These are phyloP conservation scores for Synergus itoensis DNA, from an alignment of 2,888 invertebrate genomes.

Conservation along the genomic window DNA sequence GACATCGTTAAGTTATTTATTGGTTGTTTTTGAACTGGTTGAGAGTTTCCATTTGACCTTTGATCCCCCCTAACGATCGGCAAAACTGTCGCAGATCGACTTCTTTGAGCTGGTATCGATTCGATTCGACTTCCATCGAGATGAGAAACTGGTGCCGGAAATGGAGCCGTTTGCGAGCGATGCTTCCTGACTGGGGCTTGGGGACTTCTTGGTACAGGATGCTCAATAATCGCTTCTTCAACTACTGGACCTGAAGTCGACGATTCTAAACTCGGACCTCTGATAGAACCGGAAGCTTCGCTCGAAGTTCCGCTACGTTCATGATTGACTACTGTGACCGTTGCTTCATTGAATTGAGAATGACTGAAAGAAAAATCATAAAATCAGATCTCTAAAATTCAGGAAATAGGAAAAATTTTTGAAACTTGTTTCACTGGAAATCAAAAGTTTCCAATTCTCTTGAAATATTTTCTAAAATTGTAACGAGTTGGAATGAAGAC, in stretches of 20 bases:
- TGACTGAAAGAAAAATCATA: slow-evolving; percentile 13
- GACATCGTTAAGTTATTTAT: slow-evolving; percentile 64
- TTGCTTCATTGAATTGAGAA: slow-evolving; percentile 20
- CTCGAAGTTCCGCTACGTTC: slow-evolving; percentile 30
- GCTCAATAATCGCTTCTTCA: slow-evolving; percentile 41
- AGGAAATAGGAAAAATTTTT: not conserved
- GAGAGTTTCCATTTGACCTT: slow-evolving; percentile 25
- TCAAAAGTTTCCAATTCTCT: too few relatives aligned
- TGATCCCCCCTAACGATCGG: slow-evolving; percentile 36
- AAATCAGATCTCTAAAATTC: not conserved
- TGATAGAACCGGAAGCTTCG: slow-evolving; percentile 32
- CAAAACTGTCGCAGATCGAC: slow-evolving; percentile 40
- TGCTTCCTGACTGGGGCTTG: slow-evolving; percentile 67
- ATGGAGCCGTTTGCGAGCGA: slow-evolving; percentile 66
- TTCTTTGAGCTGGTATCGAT: slow-evolving; percentile 51
- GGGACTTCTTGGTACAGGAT: slow-evolving; percentile 60
- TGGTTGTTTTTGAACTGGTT: slow-evolving; percentile 52
- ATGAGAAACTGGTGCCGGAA: slow-evolving; percentile 54
- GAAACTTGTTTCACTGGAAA: not conserved
- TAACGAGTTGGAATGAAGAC: not conserved
- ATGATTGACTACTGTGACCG: slow-evolving; percentile 23
- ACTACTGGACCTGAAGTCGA: slow-evolving; percentile 10
- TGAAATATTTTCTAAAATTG: too few relatives aligned
- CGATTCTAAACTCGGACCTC: slow-evolving; percentile 34
- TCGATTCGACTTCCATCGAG: slow-evolving; percentile 57